Conservation (phyloP, 2,797 vertebrate species). For the Paramormyrops hopkinsi region DNA sequence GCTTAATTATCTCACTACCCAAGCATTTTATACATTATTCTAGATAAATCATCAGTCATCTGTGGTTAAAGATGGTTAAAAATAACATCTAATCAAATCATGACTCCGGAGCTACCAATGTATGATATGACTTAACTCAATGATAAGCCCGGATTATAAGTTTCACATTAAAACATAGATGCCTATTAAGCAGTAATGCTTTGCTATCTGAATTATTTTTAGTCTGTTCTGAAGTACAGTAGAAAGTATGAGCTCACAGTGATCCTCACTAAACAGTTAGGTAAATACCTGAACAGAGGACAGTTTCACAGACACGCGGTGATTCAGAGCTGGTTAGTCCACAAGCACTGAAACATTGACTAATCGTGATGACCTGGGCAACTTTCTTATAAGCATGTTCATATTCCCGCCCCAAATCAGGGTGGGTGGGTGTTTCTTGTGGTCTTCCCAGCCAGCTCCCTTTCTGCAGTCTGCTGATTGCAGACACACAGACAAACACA, state of each 20-base stretch:
- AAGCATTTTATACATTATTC: background rate
- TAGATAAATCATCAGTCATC: background rate
- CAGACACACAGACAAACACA: background rate
- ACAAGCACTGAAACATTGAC: constrained; percentile 33
- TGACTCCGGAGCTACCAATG: background rate
- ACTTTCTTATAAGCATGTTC: constrained; percentile 53
- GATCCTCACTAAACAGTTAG: background rate
- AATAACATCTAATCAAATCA: background rate
- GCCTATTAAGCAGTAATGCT: background rate
- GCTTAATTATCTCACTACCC: background rate
- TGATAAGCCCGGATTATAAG: background rate
- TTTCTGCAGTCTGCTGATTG: background rate
- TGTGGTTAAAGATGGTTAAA: background rate
- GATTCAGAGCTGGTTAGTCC: constrained; percentile 33
- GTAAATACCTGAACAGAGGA: constrained; percentile 40
- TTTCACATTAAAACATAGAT: background rate
- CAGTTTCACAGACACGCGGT: constrained; percentile 30
- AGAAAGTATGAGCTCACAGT: background rate
- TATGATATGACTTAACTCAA: background rate
- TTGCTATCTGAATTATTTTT: background rate
- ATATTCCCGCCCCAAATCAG: constrained; percentile 37
- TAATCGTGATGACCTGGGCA: constrained; percentile 38
- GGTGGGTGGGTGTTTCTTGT: constrained; percentile 17
- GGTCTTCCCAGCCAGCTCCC: constrained; percentile 6
- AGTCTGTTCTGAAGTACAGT: background rate